A percentile compares a stretch with the other conserved stretches of the same genome.
These are phyloP conservation scores for Acrocephalus scirpaceus DNA, from an alignment of 2,797 vertebrate genomes.

Conservation along the genomic window DNA sequence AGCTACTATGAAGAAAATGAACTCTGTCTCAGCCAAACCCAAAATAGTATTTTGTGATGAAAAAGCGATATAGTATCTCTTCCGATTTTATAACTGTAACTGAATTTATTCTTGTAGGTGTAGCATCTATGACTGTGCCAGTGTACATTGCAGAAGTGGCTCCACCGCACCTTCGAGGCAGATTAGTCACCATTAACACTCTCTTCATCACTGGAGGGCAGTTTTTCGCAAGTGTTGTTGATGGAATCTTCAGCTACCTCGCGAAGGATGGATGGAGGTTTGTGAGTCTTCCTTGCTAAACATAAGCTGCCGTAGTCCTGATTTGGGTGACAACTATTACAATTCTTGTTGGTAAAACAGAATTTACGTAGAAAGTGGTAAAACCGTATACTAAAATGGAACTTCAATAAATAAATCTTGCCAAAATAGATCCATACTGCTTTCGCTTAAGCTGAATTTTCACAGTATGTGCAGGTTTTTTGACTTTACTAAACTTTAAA, in stretches of 20 bases:
- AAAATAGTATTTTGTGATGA: neutral
- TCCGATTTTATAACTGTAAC: neutral
- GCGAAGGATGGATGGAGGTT: conserved; percentile 94
- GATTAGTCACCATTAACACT: conserved; percentile 95
- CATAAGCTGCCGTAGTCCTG: accelerated
- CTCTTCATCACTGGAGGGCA: conserved; percentile 98
- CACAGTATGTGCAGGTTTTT: neutral
- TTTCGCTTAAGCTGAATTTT: neutral
- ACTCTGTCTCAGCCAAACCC: neutral
- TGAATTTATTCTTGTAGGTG: conserved; percentile 76
- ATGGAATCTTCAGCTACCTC: conserved; percentile 97
- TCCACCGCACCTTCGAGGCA: conserved; percentile 91
- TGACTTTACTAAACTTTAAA: neutral
- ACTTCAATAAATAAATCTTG: neutral
- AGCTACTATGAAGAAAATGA: neutral
- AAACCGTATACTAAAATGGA: neutral
- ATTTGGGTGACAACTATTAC: neutral
- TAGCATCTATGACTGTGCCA: conserved; percentile 97
- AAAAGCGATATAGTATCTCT: neutral
- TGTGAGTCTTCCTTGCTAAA: conserved; percentile 49
- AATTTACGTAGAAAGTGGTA: neutral
- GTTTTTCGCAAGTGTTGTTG: conserved; percentile 92
- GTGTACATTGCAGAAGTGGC: conserved; percentile 97
- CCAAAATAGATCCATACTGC: neutral
- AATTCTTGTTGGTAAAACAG: neutral